These are phyloP conservation scores for Amphiprion percula DNA, from an alignment of 2,113 vertebrate genomes.

Conservation along the genomic window DNA sequence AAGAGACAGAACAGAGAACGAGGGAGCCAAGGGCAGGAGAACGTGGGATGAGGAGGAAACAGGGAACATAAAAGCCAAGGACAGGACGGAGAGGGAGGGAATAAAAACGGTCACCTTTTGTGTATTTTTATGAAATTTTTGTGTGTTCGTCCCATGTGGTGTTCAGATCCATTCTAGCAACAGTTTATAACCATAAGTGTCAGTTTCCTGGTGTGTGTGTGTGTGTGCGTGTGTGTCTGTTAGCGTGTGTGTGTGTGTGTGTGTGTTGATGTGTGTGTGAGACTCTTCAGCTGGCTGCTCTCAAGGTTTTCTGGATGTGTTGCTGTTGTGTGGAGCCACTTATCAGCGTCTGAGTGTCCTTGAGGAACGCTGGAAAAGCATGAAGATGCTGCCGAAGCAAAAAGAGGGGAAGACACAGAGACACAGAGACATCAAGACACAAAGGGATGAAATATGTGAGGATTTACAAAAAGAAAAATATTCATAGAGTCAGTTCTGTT, in stretches of 20 bases:
- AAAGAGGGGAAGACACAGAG: not conserved
- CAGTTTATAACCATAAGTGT: slow-evolving; percentile 20
- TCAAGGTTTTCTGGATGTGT: slow-evolving; percentile 57
- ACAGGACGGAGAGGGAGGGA: slow-evolving; percentile 17
- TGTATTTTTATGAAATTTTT: slow-evolving; percentile 16
- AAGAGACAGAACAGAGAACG: slow-evolving; percentile 50
- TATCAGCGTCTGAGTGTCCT: slow-evolving; percentile 69
- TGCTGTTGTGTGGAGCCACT: slow-evolving; percentile 64
- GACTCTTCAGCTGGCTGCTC: slow-evolving; percentile 47
- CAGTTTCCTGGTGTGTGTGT: slow-evolving; percentile 7
- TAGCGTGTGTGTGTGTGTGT: not conserved
- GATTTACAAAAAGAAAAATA: not conserved
- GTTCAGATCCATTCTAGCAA: not conserved
- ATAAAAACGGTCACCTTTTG: slow-evolving; percentile 15
- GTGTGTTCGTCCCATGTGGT: not conserved
- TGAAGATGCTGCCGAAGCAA: not conserved
- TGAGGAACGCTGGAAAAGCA: slow-evolving; percentile 46
- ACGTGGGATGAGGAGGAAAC: slow-evolving; percentile 24
- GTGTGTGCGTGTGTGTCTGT: not conserved
- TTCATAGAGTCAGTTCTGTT: slow-evolving; percentile 7
- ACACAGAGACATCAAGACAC: not conserved
- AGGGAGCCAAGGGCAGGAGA: slow-evolving; percentile 53
- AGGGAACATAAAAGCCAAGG: slow-evolving; percentile 55
- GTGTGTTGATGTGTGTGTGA: slow-evolving; percentile 4
- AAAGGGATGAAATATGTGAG: not conserved